phyloP scores from a whole-genome alignment of 2,113 vertebrate genomes.

The Lampris incognitus region DNA sequence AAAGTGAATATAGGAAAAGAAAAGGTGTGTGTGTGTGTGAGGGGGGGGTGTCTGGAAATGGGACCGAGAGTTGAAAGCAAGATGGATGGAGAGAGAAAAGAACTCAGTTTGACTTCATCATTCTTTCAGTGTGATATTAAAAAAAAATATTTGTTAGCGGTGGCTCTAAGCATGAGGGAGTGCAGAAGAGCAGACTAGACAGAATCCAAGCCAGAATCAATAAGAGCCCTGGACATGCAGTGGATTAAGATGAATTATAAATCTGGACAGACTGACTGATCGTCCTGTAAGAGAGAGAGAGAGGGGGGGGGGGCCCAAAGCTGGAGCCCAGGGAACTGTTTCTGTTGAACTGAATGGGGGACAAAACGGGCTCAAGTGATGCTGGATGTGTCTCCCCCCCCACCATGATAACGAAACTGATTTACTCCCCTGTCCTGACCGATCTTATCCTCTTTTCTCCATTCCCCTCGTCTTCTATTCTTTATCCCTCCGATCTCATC shows the following conservation, averaged over 20 bases:
- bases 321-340: conserved; percentile 31
- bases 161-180: conserved; percentile 19
- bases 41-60: conserved; percentile 11
- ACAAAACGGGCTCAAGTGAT: conserved; percentile 11
- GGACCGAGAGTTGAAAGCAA: conserved; percentile 6
- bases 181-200: conserved; percentile 24
- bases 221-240: conserved; percentile 34
- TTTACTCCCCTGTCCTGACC: conserved; percentile 3
- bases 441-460: neutral
- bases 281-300: conserved; percentile 4
- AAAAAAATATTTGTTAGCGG: conserved; percentile 49
- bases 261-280: conserved; percentile 25
- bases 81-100: conserved; percentile 12
- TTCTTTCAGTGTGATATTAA: conserved; percentile 39
- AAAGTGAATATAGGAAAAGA: neutral
- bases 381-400: conserved; percentile 9
- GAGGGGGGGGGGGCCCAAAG: conserved; percentile 6
- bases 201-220: conserved; percentile 50
- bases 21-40: conserved; percentile 5
- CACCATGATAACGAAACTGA: conserved; percentile 46
- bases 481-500: neutral
- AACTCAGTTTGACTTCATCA: neutral
- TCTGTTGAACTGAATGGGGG: conserved; percentile 29
- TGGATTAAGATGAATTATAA: conserved; percentile 44
- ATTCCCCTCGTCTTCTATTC: neutral